Base-by-base conservation (phyloP, 2,888 invertebrate genomes). In the Drosophila helvetica region DNA sequence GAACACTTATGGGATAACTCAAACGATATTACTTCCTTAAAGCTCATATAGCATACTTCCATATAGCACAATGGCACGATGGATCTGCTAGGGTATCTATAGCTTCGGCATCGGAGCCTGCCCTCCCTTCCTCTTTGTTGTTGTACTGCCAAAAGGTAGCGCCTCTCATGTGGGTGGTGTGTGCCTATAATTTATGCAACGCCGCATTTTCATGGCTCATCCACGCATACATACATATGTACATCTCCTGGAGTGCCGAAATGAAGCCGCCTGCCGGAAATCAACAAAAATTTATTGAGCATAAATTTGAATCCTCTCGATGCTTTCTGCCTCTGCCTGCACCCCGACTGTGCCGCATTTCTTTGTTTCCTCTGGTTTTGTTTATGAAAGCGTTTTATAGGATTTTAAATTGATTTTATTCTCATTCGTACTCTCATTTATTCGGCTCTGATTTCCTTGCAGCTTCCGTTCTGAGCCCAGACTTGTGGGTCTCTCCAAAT, bases 221-320 rank as follows among this genome's bases (percentile, higher is more conserved):
- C 64, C 68, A 57, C 75, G 43, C 55, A 43, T 60, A 61, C 50
- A 46, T 48, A 59, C 38, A 15, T 38, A 15, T 38, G 15, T 50
- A 27, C 17, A 18, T 45, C 22, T 45, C 45, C 3, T 33, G 18
- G 25, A 58, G 58, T 38, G 22, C 19, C 42, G 18, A 53, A 53
- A 50, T 33, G 45, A 69, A 25, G 46, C 64, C 66, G 71, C 55
- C 48, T 69, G 75, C 47, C 73, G 85, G 84, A 87, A 87, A 86
- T 87, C 85, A 86, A 83, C 84, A 86, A 77, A 88, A 87, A 86
- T 89, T 89, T 87, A 87, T 87, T 87, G 87, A 77, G 88, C 87
- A 86, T 88, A 89, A 89, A 87, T 89, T 88, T 80, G 80, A 86
- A 88, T 88, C 89, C 77, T 73, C 72, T 74, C 71, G 74, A 73